Evolutionary conservation across 2,888 invertebrate species (phyloP), one percentile per base, ranked within the genome.

Genomic region (Dolichopus griseipennis): DNA sequence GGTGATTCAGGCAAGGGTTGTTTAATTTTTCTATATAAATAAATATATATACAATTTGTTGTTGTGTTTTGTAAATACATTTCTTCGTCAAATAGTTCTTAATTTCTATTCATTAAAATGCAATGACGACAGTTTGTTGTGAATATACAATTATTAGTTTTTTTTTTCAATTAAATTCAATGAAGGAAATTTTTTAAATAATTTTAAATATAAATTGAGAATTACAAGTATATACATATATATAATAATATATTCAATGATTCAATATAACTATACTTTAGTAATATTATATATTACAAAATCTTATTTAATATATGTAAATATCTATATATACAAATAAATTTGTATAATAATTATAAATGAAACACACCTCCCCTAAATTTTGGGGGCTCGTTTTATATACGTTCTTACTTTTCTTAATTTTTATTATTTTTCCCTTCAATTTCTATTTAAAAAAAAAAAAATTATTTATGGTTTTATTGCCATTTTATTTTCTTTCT

Each of bases 121-220:
- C 52, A 18, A 52, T 52, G 52, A 52, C 52, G 52, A 52, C 52
- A 52, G 52, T 52, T 41, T 52, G 15, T 52, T 52, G 9, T 41
- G 3, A 6, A 41, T 41, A n/a, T n/a, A n/a, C n/a, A n/a, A n/a
- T n/a, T n/a, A 41, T 52, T 52, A 18, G 9, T 52, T 18, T 1
- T 52, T 52, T 15, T 52, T n/a, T 52, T 52, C 52, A 52, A 52
- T 52, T 52, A 52, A 52, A 52, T 52, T 52, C 52, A 52, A 52
- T 52, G 52, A 52, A 52, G 18, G 18, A 52, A 18, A 18, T 12
- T 12, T 12, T 41, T 52, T 15, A 52, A 52, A 52, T 52, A 52
- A 52, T 7, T 52, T 52, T 4, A 2, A 37, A 52, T 18, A 15
- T 52, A 52, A 52, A 18, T 52, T 52, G 15, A 18, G 3, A 52